These are phyloP conservation scores for Lepidothrix coronata DNA, from an alignment of 2,113 vertebrate species.

Conservation along the genomic window DNA sequence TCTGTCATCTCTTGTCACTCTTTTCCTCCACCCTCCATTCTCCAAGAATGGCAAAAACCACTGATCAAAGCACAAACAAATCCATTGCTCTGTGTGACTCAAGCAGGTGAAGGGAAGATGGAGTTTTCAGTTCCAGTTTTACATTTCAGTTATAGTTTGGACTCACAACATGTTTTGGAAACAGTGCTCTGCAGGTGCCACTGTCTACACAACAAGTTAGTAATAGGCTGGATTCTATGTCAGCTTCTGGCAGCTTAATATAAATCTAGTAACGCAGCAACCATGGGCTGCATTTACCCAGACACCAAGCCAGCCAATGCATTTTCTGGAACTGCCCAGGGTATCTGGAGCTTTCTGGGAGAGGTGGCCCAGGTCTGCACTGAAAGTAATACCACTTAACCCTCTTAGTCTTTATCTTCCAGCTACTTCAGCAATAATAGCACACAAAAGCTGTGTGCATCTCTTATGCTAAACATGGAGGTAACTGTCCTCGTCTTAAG, in stretches of 20 bases:
- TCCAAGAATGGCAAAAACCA: neutral
- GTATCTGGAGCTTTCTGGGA: neutral
- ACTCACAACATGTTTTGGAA: conserved; percentile 2
- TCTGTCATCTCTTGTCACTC: neutral
- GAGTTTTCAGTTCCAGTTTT: neutral
- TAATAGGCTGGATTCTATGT: neutral
- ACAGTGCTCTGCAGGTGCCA: neutral
- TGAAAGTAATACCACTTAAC: neutral
- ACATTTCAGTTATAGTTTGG: neutral
- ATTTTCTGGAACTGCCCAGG: neutral
- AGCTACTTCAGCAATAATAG: neutral
- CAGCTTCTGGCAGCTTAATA: neutral
- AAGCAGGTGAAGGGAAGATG: neutral
- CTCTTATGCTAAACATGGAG: neutral
- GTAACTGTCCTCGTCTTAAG: neutral
- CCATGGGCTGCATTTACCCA: neutral
- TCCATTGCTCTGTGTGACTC: neutral
- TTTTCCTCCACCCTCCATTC: neutral
- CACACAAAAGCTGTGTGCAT: neutral
- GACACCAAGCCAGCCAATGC: neutral
- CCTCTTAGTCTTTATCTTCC: neutral
- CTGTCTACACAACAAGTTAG: neutral
- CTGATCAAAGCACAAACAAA: neutral
- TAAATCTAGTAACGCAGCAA: neutral
- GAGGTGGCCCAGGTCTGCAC: neutral